phyloP scores from a whole-genome alignment of 2,888 invertebrate species.

The Lamellibrachia columna region DNA sequence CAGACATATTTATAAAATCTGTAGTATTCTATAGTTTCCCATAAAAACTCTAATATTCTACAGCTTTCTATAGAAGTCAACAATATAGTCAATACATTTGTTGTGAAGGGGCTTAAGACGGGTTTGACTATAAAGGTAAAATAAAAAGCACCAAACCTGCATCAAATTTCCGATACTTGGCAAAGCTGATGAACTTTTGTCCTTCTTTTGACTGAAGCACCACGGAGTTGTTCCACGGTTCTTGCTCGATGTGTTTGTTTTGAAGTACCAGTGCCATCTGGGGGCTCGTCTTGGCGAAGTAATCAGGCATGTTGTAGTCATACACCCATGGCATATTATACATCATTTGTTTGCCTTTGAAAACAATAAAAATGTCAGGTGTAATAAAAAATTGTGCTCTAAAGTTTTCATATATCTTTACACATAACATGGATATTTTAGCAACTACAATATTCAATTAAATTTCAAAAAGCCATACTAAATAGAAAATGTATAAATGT shows the following conservation, averaged over 20 bases:
- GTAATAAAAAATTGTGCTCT: background rate
- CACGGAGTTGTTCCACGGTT: constrained; percentile 76
- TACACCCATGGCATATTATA: constrained; percentile 77
- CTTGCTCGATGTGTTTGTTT: constrained; percentile 41
- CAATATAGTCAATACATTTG: too few relatives aligned
- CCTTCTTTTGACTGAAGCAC: constrained; percentile 72
- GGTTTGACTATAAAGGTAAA: background rate
- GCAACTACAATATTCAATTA: background rate
- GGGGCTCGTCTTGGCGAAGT: constrained; percentile 67
- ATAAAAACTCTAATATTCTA: too few relatives aligned
- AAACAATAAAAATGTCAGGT: background rate
- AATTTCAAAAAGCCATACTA: background rate
- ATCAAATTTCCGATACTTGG: constrained; percentile 81
- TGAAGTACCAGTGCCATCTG: constrained; percentile 39
- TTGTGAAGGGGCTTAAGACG: too few relatives aligned
- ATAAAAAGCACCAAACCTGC: constrained; percentile 66
- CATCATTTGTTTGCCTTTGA: background rate
- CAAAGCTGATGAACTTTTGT: constrained; percentile 80
- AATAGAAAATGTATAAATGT: too few relatives aligned
- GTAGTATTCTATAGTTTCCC: too few relatives aligned
- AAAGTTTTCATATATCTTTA: background rate
- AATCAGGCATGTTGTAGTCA: constrained; percentile 73
- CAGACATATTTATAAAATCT: too few relatives aligned
- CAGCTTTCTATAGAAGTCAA: too few relatives aligned
- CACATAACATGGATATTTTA: background rate